A percentile compares a stretch with the other conserved stretches of the same genome.
Conservation (phyloP, 2,113 vertebrate species). For the Pluvianellus socialis region DNA sequence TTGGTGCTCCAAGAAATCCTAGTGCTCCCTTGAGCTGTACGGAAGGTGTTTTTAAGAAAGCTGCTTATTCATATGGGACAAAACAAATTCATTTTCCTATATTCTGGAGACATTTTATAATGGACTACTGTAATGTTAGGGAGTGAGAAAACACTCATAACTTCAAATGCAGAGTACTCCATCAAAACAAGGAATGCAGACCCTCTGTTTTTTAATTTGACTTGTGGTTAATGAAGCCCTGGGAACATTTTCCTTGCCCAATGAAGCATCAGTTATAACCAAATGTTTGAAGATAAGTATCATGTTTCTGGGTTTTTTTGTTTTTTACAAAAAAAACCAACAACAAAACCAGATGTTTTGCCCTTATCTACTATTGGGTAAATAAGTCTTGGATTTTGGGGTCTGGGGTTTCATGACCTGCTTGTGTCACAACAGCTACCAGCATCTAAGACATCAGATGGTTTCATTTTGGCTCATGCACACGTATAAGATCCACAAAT, state of each 20-base stretch:
- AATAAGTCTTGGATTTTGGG: neutral
- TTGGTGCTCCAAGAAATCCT: neutral
- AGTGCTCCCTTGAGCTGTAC: neutral
- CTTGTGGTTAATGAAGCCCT: slow-evolving; percentile 17
- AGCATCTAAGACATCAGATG: neutral
- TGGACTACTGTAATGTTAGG: neutral
- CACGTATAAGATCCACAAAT: neutral
- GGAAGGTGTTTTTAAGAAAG: neutral
- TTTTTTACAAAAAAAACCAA: neutral
- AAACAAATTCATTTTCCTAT: neutral
- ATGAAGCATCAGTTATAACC: neutral
- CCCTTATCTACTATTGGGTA: neutral
- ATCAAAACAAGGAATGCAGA: neutral
- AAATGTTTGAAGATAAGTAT: neutral
- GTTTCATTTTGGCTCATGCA: neutral
- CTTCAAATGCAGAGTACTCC: neutral
- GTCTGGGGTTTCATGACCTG: neutral
- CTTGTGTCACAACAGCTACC: neutral
- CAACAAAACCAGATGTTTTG: neutral
- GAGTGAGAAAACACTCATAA: neutral
- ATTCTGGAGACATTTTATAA: neutral
- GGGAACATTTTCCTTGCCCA: slow-evolving; percentile 16
- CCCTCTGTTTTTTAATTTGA: neutral
- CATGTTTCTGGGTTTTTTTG: neutral
- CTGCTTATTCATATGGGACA: neutral